phyloP scores from a whole-genome alignment of 2,888 invertebrate species.

The Lycia hirtaria region DNA sequence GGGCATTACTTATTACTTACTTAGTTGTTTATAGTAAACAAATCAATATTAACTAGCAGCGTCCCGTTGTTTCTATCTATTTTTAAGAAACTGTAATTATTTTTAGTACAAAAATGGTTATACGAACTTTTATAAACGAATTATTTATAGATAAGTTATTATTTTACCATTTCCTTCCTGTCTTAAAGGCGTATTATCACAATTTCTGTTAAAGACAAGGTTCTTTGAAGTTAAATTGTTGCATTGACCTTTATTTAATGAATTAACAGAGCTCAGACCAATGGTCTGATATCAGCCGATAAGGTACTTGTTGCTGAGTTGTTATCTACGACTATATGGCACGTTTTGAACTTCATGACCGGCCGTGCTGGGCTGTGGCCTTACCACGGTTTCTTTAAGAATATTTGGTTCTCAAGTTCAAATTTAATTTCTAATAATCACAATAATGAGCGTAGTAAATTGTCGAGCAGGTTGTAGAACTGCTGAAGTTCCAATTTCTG shows the following conservation, averaged over 20 bases:
- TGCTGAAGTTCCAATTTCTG: too few species aligned
- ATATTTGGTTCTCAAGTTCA: too few species aligned
- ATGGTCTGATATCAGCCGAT: neutral
- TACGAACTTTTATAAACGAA: too few species aligned
- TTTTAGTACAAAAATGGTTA: too few species aligned
- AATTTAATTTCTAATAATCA: too few species aligned
- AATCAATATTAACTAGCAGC: neutral
- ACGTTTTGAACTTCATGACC: neutral
- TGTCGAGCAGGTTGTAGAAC: too few species aligned
- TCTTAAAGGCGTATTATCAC: neutral
- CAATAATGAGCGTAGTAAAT: too few species aligned
- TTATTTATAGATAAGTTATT: too few species aligned
- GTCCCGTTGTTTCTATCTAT: too few species aligned
- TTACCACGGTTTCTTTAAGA: too few species aligned
- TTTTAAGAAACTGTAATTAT: too few species aligned
- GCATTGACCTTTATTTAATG: conserved; percentile 10
- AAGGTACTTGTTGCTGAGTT: neutral
- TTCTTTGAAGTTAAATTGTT: conserved; percentile 9
- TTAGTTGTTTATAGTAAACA: neutral
- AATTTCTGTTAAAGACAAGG: neutral
- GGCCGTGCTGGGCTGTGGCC: too few species aligned
- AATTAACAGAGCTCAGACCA: neutral
- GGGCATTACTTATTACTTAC: neutral
- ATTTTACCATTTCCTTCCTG: conserved; percentile 1
- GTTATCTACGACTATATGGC: neutral